A percentile compares a stretch with the other conserved stretches of the same genome.
These are phyloP conservation scores for Meles meles DNA, from an alignment of 2,113 vertebrate genomes.

Conservation along the genomic window DNA sequence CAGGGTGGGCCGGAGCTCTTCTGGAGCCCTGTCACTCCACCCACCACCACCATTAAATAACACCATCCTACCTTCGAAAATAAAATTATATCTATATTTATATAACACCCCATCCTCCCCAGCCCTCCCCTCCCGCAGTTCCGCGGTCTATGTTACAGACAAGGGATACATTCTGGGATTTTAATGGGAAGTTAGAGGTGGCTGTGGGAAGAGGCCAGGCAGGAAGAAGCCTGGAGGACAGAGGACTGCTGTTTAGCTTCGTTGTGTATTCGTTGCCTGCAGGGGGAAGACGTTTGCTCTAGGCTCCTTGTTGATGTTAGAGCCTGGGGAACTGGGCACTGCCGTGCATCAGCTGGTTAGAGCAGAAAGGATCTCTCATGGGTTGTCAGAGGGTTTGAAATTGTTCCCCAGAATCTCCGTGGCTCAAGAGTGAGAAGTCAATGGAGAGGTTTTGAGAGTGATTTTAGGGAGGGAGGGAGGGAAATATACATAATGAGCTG, in stretches of 20 bases:
- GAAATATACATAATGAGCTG: neutral
- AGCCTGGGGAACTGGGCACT: neutral
- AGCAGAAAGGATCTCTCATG: neutral
- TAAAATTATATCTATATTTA: slow-evolving; percentile 74
- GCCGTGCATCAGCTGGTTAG: neutral
- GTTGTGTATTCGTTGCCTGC: neutral
- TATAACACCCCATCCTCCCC: slow-evolving; percentile 50
- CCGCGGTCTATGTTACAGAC: slow-evolving; percentile 67
- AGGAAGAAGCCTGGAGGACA: neutral
- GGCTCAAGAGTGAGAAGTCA: neutral
- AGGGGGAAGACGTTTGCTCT: neutral
- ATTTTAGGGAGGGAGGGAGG: neutral
- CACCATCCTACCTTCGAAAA: slow-evolving; percentile 73
- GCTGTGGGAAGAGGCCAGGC: neutral
- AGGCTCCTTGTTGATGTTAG: neutral
- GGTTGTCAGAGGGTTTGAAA: neutral
- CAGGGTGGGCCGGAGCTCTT: slow-evolving; percentile 15
- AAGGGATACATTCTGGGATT: neutral
- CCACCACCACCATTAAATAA: slow-evolving; percentile 61
- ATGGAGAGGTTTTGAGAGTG: neutral
- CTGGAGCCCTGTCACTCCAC: slow-evolving; percentile 17
- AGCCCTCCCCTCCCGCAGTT: slow-evolving; percentile 56
- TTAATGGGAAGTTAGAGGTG: neutral
- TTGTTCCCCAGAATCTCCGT: rapidly evolving
- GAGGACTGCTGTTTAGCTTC: neutral